Conservation (phyloP, 23 tunicate genomes). For the Aplidium turbinatum region DNA sequence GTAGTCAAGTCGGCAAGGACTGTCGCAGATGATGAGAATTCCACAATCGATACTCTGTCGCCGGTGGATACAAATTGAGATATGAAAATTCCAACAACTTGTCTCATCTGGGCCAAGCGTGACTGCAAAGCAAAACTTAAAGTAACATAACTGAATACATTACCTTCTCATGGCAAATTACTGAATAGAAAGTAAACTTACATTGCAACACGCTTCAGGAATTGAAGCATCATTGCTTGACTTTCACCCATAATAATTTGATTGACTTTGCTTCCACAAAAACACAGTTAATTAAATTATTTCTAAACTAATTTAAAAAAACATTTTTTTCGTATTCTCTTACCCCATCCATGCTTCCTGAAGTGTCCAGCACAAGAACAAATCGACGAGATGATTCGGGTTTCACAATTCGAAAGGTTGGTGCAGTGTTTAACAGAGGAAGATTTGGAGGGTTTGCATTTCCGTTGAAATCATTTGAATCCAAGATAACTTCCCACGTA, state of each 20-base stretch:
- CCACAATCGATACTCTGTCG: constrained; percentile 46
- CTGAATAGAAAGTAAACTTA: too few relatives aligned
- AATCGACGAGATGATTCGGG: not conserved
- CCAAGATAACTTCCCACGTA: constrained; percentile 61
- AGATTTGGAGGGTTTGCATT: constrained; percentile 12
- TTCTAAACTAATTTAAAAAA: too few relatives aligned
- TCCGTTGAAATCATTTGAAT: constrained; percentile 43
- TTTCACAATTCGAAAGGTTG: constrained; percentile 37
- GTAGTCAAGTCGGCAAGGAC: constrained; percentile 3
- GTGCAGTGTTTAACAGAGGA: constrained; percentile 7
- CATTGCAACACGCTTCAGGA: too few relatives aligned
- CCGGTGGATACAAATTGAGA: constrained; percentile 37
- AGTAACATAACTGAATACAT: too few relatives aligned
- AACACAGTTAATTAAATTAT: too few relatives aligned
- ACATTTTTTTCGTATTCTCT: too few relatives aligned
- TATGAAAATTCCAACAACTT: constrained; percentile 41
- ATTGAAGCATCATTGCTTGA: too few relatives aligned
- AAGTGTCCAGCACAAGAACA: constrained; percentile 69
- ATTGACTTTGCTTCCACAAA: too few relatives aligned
- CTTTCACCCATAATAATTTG: too few relatives aligned
- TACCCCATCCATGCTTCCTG: constrained; percentile 70
- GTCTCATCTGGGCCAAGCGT: too few relatives aligned
- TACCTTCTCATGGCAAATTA: too few relatives aligned
- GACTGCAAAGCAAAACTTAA: too few relatives aligned
- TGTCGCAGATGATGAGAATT: constrained; percentile 28